phyloP scores from a whole-genome alignment of 1,140 invertebrate genomes.

The Paraescarpia echinospica region DNA sequence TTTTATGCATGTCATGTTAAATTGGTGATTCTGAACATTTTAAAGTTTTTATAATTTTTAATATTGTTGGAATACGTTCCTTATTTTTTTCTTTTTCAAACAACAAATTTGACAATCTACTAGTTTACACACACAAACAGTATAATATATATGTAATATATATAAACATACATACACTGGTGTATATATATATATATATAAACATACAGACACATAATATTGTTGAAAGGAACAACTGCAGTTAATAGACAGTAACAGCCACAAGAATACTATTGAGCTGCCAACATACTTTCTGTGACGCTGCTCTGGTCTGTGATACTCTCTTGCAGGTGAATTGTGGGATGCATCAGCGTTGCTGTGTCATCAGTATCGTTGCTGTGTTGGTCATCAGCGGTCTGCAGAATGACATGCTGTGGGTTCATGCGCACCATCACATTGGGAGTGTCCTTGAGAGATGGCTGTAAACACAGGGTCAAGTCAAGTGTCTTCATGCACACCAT shows the following conservation, averaged over 20 bases:
- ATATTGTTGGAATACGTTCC: no score
- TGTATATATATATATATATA: no score
- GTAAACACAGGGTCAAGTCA: not conserved
- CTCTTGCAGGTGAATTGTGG: not conserved
- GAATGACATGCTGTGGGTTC: not conserved
- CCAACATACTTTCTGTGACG: not conserved
- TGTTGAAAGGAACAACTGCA: no score
- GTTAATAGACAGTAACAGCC: not conserved
- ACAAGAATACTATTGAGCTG: not conserved
- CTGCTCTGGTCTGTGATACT: not conserved
- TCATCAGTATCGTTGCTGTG: not conserved
- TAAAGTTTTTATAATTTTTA: no score
- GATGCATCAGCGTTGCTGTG: not conserved
- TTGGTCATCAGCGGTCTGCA: not conserved
- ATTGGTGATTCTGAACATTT: no score
- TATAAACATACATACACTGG: no score
- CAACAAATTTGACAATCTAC: no score
- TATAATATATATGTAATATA: no score
- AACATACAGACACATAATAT: no score
- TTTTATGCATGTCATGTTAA: no score
- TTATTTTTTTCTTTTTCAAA: no score
- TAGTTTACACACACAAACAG: no score
- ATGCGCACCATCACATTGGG: not conserved
- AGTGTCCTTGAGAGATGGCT: not conserved
- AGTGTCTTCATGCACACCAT: not conserved